Evolutionary conservation across 2,888 invertebrate genomes (phyloP), one percentile per base, ranked within the genome.

Genomic region (Lobophora halterata): DNA sequence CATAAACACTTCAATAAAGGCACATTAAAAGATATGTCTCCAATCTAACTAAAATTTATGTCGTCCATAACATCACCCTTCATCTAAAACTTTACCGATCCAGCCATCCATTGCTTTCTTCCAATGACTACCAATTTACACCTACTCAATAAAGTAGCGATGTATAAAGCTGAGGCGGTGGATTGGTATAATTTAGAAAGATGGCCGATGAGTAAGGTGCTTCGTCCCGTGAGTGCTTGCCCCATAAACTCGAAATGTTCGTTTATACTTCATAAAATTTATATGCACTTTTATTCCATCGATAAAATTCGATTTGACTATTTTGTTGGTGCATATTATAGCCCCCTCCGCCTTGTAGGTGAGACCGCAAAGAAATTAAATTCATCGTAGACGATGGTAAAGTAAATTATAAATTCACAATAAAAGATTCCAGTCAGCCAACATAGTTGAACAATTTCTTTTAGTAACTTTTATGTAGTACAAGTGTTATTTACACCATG

Each of bases 251-350:
- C 27, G 73, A 77, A 76, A 80, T 74, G 74, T 62, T 65, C 77
- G 74, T 83, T 86, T 79, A 82, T 82, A 81, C 82, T 73, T 76
- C 83, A 86, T 86, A 85, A 85, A 83, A 71, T 85, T 83, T 83
- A 85, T 82, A 83, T 82, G 79, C 83, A 82, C 66, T 83, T 83
- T 85, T 81, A 83, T 83, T 76, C 54, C 69, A 55, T 67, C 78
- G 69, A 81, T 83, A 85, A 86, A 83, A 63, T 79, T 81, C 77
- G 79, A 82, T 81, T 74, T 76, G 72, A 77, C 76, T 77, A 75
- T 71, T 68, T 71, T 71, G 75, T 79, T 66, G 61, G 55, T 64
- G 65, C 67, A 60, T 36, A 6, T 8, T 17, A 18, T 17, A 9
- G 18, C 12, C 12, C 3, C 14, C 5, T 8, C n/a, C 10, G 26